Conservation (phyloP, 1,140 invertebrate species). For the Aplysia californica region DNA sequence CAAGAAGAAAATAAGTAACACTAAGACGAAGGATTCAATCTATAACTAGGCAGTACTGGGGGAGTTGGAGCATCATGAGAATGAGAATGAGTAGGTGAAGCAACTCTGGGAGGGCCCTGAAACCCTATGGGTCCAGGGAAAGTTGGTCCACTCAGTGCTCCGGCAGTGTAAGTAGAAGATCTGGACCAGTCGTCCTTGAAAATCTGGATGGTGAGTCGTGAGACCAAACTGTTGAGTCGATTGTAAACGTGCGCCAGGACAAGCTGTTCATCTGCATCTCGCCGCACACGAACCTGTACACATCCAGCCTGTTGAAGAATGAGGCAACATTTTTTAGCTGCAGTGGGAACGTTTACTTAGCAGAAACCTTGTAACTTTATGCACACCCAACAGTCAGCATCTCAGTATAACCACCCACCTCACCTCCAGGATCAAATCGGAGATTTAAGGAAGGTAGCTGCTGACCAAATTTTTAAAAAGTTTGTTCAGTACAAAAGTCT, state of each 20-base stretch:
- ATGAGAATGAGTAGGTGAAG: slow-evolving; percentile 5
- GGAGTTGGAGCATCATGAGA: neutral
- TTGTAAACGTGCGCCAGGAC: slow-evolving; percentile 74
- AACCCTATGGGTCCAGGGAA: neutral
- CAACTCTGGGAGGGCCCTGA: neutral
- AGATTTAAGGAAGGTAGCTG: neutral
- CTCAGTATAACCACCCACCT: neutral
- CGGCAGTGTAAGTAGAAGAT: slow-evolving; percentile 42
- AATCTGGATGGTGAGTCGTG: slow-evolving; percentile 73
- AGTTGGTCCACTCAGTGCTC: slow-evolving; percentile 3
- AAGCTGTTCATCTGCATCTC: slow-evolving; percentile 77
- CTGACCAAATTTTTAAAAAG: neutral
- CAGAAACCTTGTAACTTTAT: neutral
- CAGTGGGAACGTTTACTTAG: neutral
- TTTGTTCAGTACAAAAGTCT: neutral
- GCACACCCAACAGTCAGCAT: neutral
- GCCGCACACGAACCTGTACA: slow-evolving; percentile 74
- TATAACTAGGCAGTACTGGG: no score
- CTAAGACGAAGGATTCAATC: no score
- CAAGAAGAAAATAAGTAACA: no score
- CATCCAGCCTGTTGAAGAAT: slow-evolving; percentile 68
- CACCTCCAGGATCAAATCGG: neutral
- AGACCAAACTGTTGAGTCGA: slow-evolving; percentile 72
- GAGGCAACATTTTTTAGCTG: neutral
- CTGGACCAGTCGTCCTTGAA: slow-evolving; percentile 72